Conservation (phyloP, 2,113 vertebrate genomes). For the Scopus umbretta region DNA sequence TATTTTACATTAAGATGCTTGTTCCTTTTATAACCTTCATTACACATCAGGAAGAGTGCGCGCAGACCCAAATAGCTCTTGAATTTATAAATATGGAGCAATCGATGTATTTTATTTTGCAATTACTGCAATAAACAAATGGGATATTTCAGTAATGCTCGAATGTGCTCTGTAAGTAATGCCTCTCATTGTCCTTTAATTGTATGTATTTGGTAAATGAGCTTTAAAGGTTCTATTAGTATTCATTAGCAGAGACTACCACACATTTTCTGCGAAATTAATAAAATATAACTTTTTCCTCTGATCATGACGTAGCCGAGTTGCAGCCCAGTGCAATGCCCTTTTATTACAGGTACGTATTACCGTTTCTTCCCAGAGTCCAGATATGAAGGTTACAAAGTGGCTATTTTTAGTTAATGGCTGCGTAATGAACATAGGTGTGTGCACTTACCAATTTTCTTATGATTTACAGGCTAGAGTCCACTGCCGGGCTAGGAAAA, state of each 20-base stretch:
- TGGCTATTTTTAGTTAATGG: neutral
- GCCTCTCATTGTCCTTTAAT: constrained; percentile 57
- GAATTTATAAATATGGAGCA: constrained; percentile 35
- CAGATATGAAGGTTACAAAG: neutral
- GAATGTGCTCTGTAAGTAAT: constrained; percentile 57
- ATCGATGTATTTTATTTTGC: constrained; percentile 38
- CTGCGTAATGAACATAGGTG: neutral
- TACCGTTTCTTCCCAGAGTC: neutral
- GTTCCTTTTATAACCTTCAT: constrained; percentile 18
- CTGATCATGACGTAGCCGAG: neutral
- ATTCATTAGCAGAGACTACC: constrained; percentile 45
- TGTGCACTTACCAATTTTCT: neutral
- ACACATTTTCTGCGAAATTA: neutral
- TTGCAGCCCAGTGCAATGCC: neutral
- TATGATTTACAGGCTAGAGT: neutral
- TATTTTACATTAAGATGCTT: neutral
- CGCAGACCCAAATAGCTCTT: neutral
- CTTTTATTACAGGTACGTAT: neutral
- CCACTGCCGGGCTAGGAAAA: neutral
- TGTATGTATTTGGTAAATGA: constrained; percentile 35
- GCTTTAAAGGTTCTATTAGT: constrained; percentile 50
- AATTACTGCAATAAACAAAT: constrained; percentile 42
- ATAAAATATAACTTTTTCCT: neutral
- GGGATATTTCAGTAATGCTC: neutral
- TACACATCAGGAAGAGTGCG: neutral